phyloP scores from a whole-genome alignment of 2,113 vertebrate genomes.

The Mus spicilegus region DNA sequence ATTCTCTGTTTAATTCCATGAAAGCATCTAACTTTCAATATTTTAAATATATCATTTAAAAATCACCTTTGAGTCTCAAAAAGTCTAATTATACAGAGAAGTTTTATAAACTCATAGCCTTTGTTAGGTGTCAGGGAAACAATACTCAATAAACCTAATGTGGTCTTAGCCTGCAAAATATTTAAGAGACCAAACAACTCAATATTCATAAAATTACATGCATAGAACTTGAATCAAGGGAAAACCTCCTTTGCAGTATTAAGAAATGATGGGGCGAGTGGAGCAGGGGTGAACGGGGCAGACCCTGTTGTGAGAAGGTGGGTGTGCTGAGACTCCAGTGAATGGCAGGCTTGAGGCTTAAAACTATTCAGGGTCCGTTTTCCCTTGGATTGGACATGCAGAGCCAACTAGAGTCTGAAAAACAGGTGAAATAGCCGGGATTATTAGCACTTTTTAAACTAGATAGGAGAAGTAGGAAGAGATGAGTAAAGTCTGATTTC shows the following conservation, averaged over 20 bases:
- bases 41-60: too few species aligned
- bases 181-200: slow-evolving; percentile 4
- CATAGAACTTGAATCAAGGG: neutral
- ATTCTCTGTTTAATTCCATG: neutral
- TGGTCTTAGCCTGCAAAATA: neutral
- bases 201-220: neutral
- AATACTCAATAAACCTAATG: slow-evolving; percentile 18
- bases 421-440: neutral
- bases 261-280: neutral
- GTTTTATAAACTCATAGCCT: neutral
- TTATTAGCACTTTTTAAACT: slow-evolving; percentile 4
- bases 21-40: too few species aligned
- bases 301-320: neutral
- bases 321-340: neutral
- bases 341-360: neutral
- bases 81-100: too few species aligned
- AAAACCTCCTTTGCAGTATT: neutral
- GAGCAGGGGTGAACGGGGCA: neutral
- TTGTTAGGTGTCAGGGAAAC: neutral
- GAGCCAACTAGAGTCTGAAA: neutral
- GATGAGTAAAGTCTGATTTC: neutral
- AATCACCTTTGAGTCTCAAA: too few species aligned
- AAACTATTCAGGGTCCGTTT: slow-evolving; percentile 16
- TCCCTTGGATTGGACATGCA: neutral
- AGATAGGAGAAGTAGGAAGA: neutral